Evolutionary conservation across 1,140 invertebrate species (phyloP).

Genomic region (Trachelipus rathkii): DNA sequence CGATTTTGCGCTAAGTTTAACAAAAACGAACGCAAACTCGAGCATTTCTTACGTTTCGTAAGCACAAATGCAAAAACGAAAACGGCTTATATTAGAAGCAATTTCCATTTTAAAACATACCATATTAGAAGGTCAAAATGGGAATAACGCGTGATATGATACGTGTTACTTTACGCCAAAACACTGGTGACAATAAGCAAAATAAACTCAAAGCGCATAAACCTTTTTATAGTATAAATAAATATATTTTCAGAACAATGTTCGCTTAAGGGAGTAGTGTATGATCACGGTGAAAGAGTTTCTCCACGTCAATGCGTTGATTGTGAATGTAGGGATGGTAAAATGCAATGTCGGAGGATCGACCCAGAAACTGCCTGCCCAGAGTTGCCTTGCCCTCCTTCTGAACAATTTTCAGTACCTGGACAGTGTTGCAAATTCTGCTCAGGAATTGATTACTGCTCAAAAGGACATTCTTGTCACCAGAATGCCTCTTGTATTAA

Average conservation of each 20-base stretch:
- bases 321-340: constrained; percentile 72
- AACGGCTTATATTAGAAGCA: no score
- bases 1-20: no score
- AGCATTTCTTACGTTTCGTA: no score
- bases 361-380: constrained; percentile 73
- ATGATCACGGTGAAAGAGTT: constrained; percentile 75
- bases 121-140: no score
- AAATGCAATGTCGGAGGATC: constrained; percentile 69
- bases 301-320: constrained; percentile 66
- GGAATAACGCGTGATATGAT: no score
- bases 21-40: no score
- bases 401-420: constrained; percentile 71
- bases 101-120: no score
- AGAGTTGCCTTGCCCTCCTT: constrained; percentile 67
- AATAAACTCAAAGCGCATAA: not conserved
- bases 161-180: no score
- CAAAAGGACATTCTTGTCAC: constrained; percentile 73
- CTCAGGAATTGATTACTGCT: constrained; percentile 86
- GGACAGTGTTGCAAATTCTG: constrained; percentile 88
- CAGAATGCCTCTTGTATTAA: constrained; percentile 78
- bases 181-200: no score
- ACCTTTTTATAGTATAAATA: not conserved
- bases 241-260: constrained; percentile 63
- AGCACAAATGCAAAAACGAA: no score
- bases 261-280: constrained; percentile 66